phyloP scores from a whole-genome alignment of 2,888 invertebrate species.

The Sesia apiformis region DNA sequence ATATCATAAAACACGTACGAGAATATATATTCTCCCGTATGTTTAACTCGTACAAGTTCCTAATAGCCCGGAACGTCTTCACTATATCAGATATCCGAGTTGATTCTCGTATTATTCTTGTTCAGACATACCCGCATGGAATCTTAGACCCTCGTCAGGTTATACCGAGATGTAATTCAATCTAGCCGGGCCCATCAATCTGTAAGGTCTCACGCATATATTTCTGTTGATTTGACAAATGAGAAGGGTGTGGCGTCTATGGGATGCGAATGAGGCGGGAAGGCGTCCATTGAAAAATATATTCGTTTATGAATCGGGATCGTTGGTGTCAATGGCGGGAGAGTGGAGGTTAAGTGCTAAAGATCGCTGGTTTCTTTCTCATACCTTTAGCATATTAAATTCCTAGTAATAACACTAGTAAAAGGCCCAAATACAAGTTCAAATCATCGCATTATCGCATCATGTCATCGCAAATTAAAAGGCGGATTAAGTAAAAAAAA shows the following conservation, averaged over 20 bases:
- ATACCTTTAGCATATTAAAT: too few relatives aligned
- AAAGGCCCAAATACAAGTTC: too few relatives aligned
- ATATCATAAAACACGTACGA: neutral
- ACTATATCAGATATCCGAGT: conserved; percentile 37
- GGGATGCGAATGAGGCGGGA: conserved; percentile 38
- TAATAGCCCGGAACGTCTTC: conserved; percentile 19
- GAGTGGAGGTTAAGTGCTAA: neutral
- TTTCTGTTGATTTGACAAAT: conserved; percentile 75
- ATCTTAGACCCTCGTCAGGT: conserved; percentile 69
- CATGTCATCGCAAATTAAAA: too few relatives aligned
- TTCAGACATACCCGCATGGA: conserved; percentile 48
- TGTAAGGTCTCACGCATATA: conserved; percentile 71
- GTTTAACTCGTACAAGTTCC: conserved; percentile 1
- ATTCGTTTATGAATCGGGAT: conserved; percentile 26
- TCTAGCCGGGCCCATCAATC: conserved; percentile 71
- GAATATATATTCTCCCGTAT: neutral
- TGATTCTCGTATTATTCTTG: conserved; percentile 58
- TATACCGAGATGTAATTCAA: conserved; percentile 70
- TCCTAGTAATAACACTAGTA: too few relatives aligned
- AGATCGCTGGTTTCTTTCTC: neutral
- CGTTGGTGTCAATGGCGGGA: conserved; percentile 16
- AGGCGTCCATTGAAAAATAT: conserved; percentile 34
- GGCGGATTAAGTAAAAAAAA: too few relatives aligned
- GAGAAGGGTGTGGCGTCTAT: conserved; percentile 61
- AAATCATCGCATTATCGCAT: too few relatives aligned